Base-by-base conservation (phyloP, 2,113 vertebrate genomes). In the Equus przewalskii region DNA sequence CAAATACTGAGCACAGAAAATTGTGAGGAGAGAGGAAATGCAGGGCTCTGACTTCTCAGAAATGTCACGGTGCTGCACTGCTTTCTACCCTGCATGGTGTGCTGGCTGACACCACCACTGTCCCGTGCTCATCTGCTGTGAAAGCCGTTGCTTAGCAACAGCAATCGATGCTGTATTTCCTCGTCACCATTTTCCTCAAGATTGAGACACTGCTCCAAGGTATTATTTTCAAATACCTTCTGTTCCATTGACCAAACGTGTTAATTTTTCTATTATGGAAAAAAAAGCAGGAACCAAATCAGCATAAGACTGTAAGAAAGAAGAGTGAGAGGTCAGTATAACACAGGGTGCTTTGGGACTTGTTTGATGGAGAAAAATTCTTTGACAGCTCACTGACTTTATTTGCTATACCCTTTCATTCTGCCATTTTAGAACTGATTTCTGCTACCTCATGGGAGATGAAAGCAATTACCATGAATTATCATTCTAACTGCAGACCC, bases 111-210 rank as follows among this genome's bases (percentile, higher is more conserved):
- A 96, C 93, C 95, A 94, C 96, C 94, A 93, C 3, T 54, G 94
- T 97, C 97, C 98, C 96, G 11, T 56, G 96, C 98, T 98, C 98
- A 98, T 98, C 98, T 98, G 98, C 98, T 96, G 95, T 0, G 65
- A 97, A 95, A 97, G 90, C 84, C 26, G 99, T 99, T 99, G 99
- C 99, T 95, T 98, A 98, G 99, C 99, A 99, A 99, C 99, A 91
- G 97, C 98, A 98, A 98, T 98, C 98, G 97, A 98, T 98, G 98
- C 69, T 64, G 78, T 92, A 95, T 91, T 97, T 98, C 98, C 97
- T 95, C 93, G 95, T 98, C 90, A 97, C 96, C 56, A 7, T 98
- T 98, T 94, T 89, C 91, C 96, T 97, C 82, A 97, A 98, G 98
- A 98, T 95, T 98, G 76, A 98, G 96, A 98, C 98, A 96, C 89